Evolutionary conservation across 2,797 vertebrate genomes (phyloP).

Genomic region (Streptopelia turtur): DNA sequence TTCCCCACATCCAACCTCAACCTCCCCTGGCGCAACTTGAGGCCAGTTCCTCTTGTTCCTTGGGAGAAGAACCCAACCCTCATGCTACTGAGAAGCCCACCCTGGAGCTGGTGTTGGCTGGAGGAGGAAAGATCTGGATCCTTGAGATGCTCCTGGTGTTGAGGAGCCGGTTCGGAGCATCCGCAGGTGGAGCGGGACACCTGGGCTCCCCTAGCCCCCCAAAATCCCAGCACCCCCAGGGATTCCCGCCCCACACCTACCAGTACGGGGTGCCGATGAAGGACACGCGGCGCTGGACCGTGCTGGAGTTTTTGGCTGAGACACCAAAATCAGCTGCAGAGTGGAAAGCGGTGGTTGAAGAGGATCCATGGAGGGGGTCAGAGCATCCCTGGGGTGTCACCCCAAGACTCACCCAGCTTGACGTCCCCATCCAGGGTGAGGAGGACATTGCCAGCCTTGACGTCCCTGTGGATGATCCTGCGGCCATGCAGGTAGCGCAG

Average conservation of each 20-base stretch:
- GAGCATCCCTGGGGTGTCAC: accelerated
- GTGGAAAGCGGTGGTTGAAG: not conserved
- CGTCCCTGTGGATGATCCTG: conserved; percentile 80
- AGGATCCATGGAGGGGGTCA: not conserved
- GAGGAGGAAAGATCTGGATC: not conserved
- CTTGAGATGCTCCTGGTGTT: not conserved
- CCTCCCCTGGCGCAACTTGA: no score
- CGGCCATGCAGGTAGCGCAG: conserved; percentile 76
- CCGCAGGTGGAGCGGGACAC: accelerated
- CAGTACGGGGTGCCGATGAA: conserved; percentile 82
- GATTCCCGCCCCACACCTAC: conserved; percentile 35
- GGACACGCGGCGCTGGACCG: conserved; percentile 73
- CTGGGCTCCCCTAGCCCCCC: not conserved
- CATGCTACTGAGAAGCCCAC: not conserved
- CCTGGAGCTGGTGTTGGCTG: not conserved
- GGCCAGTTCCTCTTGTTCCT: no score
- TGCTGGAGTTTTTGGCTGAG: conserved; percentile 78
- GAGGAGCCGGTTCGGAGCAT: accelerated
- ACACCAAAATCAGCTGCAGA: conserved; percentile 79
- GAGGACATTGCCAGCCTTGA: conserved; percentile 81
- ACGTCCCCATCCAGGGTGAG: conserved; percentile 77
- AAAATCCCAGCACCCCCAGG: not conserved
- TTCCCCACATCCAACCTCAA: no score
- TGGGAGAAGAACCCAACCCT: not conserved
- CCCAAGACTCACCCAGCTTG: conserved; percentile 72